These are phyloP conservation scores for Beroe ovata DNA, from an alignment of 37 sponge, comb jelly and placozoan genomes.

Conservation along the genomic window DNA sequence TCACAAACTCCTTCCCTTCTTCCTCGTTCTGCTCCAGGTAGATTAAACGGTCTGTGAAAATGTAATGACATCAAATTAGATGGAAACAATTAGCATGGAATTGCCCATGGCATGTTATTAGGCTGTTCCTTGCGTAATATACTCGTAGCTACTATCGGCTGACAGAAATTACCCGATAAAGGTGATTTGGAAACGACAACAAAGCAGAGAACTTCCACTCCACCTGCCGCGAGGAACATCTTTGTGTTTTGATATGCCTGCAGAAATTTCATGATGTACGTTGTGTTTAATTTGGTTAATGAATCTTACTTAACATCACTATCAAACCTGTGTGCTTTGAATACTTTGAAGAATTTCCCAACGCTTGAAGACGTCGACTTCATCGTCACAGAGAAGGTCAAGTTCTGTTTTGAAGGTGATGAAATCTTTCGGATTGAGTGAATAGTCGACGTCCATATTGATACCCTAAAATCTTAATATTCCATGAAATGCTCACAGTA, in stretches of 20 bases:
- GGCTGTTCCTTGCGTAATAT: too few species aligned
- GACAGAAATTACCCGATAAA: conserved; percentile 13
- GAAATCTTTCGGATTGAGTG: conserved; percentile 58
- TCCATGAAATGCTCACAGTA: too few species aligned
- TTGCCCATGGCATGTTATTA: too few species aligned
- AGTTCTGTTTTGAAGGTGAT: conserved; percentile 51
- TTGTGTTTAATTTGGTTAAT: neutral
- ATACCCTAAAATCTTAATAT: too few species aligned
- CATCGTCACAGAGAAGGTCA: conserved; percentile 61
- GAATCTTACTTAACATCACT: too few species aligned
- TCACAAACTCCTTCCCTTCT: neutral
- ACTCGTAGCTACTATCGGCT: too few species aligned
- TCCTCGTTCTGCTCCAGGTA: conserved; percentile 52
- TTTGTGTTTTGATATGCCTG: conserved; percentile 27
- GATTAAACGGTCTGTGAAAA: conserved; percentile 23
- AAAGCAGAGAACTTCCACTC: conserved; percentile 50
- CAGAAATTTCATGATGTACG: too few species aligned
- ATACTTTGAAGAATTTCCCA: conserved; percentile 38
- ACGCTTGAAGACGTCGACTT: conserved; percentile 28
- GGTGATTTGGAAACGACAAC: conserved; percentile 43
- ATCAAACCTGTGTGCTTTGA: conserved; percentile 58
- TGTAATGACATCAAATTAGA: too few species aligned
- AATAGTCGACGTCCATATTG: conserved; percentile 5
- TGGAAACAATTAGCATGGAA: neutral
- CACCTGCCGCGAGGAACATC: conserved; percentile 59